phyloP scores from a whole-genome alignment of 2,113 vertebrate genomes.

The Dissostichus mawsoni region DNA sequence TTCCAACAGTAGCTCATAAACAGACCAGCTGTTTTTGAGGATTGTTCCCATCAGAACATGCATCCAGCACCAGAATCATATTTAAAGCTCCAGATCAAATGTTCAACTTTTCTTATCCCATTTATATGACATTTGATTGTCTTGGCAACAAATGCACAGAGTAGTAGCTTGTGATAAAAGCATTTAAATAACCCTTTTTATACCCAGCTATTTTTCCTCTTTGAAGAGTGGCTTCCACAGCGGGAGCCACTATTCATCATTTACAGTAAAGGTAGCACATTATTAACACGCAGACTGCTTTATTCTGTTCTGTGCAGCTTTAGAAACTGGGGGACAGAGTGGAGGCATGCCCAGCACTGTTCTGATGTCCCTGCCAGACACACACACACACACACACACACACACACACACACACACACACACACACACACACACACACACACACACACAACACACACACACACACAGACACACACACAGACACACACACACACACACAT shows the following conservation, averaged over 20 bases:
- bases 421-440: not conserved
- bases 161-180: too few species aligned
- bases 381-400: too few species aligned
- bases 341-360: slow-evolving; percentile 31
- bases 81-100: too few species aligned
- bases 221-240: slow-evolving; percentile 6
- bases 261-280: slow-evolving; percentile 52
- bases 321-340: slow-evolving; percentile 55
- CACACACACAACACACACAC: too few species aligned
- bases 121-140: not conserved
- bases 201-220: too few species aligned
- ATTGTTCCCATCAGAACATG: not conserved
- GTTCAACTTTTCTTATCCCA: not conserved
- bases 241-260: slow-evolving; percentile 62
- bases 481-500: too few species aligned
- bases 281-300: slow-evolving; percentile 58
- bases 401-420: too few species aligned
- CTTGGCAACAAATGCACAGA: not conserved
- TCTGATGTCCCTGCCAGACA: slow-evolving; percentile 27
- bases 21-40: too few species aligned
- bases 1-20: not conserved
- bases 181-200: too few species aligned
- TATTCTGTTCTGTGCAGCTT: slow-evolving; percentile 45
- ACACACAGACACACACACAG: too few species aligned
- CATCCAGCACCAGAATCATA: too few species aligned